Base-by-base conservation (phyloP, 2,888 invertebrate genomes). In the Hypena proboscidalis region DNA sequence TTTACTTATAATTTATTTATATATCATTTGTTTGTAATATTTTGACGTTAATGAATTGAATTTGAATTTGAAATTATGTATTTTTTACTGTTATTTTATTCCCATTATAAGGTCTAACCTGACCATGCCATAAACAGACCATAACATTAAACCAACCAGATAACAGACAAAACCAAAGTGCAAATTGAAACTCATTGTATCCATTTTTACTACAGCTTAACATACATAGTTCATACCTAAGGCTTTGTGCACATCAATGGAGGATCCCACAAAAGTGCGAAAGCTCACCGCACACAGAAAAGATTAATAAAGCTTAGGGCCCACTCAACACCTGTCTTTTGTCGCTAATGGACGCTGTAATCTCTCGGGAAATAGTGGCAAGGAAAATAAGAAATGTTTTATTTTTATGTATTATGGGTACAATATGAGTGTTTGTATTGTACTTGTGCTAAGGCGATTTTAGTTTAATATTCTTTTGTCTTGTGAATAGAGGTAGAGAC, bases 261-360 rank as follows among this genome's bases (percentile, higher is more conserved):
- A 56, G 65, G 77, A 79, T 62, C 65, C 80, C 80, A 80, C 77
- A 85, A 81, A 84, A 85, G 85, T 89, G 88, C 80, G 84, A 88
- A 85, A 71, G 79, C 83, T 68, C 75, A 71, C 67, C 51, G 56
- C 66, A 52, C 36, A 32, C 67, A 87, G 84, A 85, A 87, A 88
- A 90, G 89, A 88, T 90, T 89, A 89, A 90, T 90, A 90, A 89
- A 88, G 90, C 90, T 90, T 90, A 90, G 77, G 67, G 74, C 72
- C 80, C 83, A 84, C 83, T 71, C 74, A 77, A 85, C 90, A 90
- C 90, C 90, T 90, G 90, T 81, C 86, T 76, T 90, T 90, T 90
- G 89, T 90, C 83, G 80, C 86, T 90, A 90, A 90, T 90, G 90
- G 90, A 89, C 62, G 47, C 51, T 70, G 61, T 83, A 84, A 84